Base-by-base conservation (phyloP, 2,888 invertebrate genomes). In the Ditula angustiorana region DNA sequence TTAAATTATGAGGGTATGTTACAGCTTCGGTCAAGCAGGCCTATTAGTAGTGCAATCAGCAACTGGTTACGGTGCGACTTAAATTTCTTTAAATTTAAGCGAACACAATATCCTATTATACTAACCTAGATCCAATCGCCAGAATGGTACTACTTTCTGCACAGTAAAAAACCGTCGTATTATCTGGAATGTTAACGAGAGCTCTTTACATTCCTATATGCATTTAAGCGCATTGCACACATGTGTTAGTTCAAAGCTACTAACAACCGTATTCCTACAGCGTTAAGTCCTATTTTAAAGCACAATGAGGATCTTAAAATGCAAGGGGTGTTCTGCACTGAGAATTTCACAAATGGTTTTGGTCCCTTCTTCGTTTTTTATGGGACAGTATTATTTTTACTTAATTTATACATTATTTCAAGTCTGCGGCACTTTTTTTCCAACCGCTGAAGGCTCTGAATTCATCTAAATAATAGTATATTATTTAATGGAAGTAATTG, bases 151-250 rank as follows among this genome's bases (percentile, higher is more conserved):
- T 41, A 11, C 24, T 24, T n/a, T 24, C 23, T 24, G n/a, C n/a
- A 5, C 4, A 46, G 7, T 24, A 46, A 23, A n/a, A 24, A 21
- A 46, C 11, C 24, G 23, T 21, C 24, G 19, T 41, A n/a, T 62
- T 58, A 24, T 56, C 46, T 53, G 21, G 16, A 24, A 28, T 5
- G 49, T 24, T 44, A 50, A 41, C 53, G 35, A 53, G 37, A 41
- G 26, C 57, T 33, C 50, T 57, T 46, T 57, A 47, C 41, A 52
- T 63, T 58, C 50, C 49, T 56, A 62, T 56, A 56, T 56, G 56
- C 62, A 56, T 41, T 63, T 58, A 50, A 44, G 37, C 56, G 62
- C 62, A 62, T 50, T 57, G 62, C 49, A 49, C 55, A 49, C 30
- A 61, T 47, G 46, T 24, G 26, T 23, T 35, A 26, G 21, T 16